Base-by-base conservation (phyloP, 2,113 vertebrate species). In the Anser cygnoides region DNA sequence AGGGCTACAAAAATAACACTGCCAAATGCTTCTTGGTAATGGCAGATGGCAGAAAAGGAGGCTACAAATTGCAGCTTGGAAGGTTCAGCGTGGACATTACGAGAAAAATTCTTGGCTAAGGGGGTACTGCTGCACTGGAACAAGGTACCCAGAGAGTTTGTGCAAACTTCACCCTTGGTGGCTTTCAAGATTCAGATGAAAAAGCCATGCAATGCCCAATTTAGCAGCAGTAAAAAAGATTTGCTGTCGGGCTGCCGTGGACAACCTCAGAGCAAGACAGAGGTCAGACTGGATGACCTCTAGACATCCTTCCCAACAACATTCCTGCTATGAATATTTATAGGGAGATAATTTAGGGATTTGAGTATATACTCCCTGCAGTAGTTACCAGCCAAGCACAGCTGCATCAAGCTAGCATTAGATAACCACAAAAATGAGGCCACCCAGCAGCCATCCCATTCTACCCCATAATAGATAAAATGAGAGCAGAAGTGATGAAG, bases 161-260 rank as follows among this genome's bases (percentile, higher is more conserved):
- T 11, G 7, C 14, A 70, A 58, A 23, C 55, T 63, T 41, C 50
- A n/a, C 4, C 25, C 21, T 39, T 2, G 5, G 46, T 1, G 3
- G 19, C 20, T 73, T 33, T 29, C 11, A 35, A 81, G 17, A 52
- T 13, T 14, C 61, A 13, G 6, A 25, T 21, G 2, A 31, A 41
- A 84, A 31, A 8, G 41, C 12, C 6, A 29, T 0, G 1, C 6
- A 33, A 6, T 67, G 44, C 11, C 6, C 1, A 9, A 71, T 10
- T 61, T 14, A 37, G 11, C n/a, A 70, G 44, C 4, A 33, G 13
- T 46, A 77, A 66, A 77, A 66, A 66, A 77, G 14, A 22, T 29
- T 43, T 9, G 4, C 41, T 5, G 1, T 39, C 22, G n/a, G 79
- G 31, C 37, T 71, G 50, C 26, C 37, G 28, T 62, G n/a, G 41